Evolutionary conservation across 2,888 invertebrate species (phyloP), one percentile per base, ranked within the genome.

Genomic region (Julus scandinavius): DNA sequence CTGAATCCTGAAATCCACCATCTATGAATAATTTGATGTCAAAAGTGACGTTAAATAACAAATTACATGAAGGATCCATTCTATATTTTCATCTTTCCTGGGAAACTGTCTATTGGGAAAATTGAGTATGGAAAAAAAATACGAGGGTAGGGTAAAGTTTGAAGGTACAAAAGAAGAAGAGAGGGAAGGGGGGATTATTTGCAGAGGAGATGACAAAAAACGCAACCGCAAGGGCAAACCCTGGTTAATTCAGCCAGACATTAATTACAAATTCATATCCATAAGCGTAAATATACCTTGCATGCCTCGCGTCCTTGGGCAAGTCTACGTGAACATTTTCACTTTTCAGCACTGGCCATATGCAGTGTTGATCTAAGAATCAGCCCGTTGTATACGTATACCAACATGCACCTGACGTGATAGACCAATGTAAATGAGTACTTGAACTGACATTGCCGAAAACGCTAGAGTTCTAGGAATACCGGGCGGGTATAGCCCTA

Each of bases 361-460:
- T 49, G 13, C 49, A 49, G 49, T 63, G 20, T 63, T 63, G 63
- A 63, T 63, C 63, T 63, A 4, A 3, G 63, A 9, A 63, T 63
- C 20, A 63, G n/a, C 63, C 29, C 29, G 29, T 29, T 29, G n/a
- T n/a, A n/a, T n/a, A n/a, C n/a, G n/a, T n/a, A n/a, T n/a, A 29
- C 29, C 63, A 20, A 20, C 13, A 63, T 63, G 20, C 63, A 63
- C 63, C 63, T 63, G 63, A n/a, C 63, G 0, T 20, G 49, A 13
- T 49, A 63, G 63, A 63, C 20, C 5, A n/a, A n/a, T 5, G 15
- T 17, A 15, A 20, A 49, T 0, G 5, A 5, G 63, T 20, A 63
- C 63, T 63, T 63, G 63, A 63, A 63, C 63, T 63, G 63, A 63
- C 63, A 63, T 63, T 63, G 63, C 63, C 63, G 15, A 63, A 63